Conservation (phyloP, 2,888 invertebrate genomes). For the Conchocele bisecta region DNA sequence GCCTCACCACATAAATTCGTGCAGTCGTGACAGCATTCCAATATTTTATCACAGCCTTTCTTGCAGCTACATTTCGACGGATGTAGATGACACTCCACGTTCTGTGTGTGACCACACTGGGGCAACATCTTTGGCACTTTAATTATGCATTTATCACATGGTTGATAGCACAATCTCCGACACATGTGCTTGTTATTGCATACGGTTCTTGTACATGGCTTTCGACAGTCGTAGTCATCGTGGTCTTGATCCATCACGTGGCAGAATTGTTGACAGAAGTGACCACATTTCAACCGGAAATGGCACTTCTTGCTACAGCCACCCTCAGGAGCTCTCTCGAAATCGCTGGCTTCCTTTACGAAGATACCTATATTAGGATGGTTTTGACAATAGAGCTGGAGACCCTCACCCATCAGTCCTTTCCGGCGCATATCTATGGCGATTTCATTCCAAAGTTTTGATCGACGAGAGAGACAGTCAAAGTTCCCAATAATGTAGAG, state of each 20-base stretch:
- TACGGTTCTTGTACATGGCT: constrained; percentile 53
- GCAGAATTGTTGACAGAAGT: constrained; percentile 66
- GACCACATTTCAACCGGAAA: constrained; percentile 69
- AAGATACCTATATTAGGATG: constrained; percentile 56
- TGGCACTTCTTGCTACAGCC: constrained; percentile 66
- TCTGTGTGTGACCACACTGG: constrained; percentile 72
- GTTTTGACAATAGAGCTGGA: constrained; percentile 67
- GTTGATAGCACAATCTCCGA: constrained; percentile 84
- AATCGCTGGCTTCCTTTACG: constrained; percentile 46
- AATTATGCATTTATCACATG: constrained; percentile 65
- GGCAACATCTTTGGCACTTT: constrained; percentile 64
- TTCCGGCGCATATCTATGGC: constrained; percentile 52
- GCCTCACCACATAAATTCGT: constrained; percentile 53
- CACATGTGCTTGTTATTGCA: constrained; percentile 61
- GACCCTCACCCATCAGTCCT: constrained; percentile 40
- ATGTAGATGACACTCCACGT: constrained; percentile 68
- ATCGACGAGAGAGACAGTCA: constrained; percentile 37
- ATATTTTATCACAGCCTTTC: constrained; percentile 53
- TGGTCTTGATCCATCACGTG: constrained; percentile 83
- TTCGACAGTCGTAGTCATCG: constrained; percentile 75
- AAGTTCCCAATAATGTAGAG: constrained; percentile 79
- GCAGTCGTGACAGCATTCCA: constrained; percentile 64
- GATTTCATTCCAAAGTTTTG: constrained; percentile 56
- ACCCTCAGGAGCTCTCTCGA: constrained; percentile 62
- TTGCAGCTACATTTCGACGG: constrained; percentile 65